A percentile compares a stretch with the other conserved stretches of the same genome.
These are phyloP conservation scores for Pristionchus maxplancki DNA, from an alignment of 2,888 invertebrate species.

Conservation along the genomic window DNA sequence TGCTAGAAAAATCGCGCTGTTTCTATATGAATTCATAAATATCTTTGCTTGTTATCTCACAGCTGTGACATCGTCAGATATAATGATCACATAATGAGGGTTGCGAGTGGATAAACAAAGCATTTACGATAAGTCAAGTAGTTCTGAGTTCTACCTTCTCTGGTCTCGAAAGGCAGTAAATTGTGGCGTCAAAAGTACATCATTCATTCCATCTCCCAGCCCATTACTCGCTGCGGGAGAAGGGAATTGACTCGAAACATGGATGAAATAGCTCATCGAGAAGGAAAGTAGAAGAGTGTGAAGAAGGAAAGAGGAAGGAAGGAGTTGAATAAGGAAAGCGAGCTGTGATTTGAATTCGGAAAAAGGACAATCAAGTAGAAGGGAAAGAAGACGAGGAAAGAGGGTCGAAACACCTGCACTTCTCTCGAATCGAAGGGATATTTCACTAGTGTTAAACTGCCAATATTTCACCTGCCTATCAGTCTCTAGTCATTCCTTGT, in stretches of 20 bases:
- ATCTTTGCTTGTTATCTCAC: background rate
- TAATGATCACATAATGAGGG: background rate
- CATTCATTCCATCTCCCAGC: background rate
- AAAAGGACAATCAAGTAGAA: conserved; percentile 29
- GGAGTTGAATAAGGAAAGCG: conserved; percentile 39
- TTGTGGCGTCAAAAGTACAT: background rate
- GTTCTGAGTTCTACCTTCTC: background rate
- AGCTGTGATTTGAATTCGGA: conserved; percentile 24
- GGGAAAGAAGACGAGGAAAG: background rate
- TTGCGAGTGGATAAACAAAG: background rate
- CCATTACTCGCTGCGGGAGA: background rate
- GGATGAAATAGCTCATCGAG: background rate
- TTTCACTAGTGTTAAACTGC: background rate
- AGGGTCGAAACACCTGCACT: background rate
- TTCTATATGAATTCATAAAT: too few relatives aligned
- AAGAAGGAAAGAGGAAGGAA: conserved; percentile 8
- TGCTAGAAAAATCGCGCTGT: too few relatives aligned
- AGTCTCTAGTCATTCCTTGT: background rate
- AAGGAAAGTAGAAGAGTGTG: background rate
- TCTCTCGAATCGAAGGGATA: too few relatives aligned
- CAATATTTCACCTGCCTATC: background rate
- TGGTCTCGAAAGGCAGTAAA: background rate
- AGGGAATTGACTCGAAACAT: background rate
- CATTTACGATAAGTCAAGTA: background rate
- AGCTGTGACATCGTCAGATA: background rate